phyloP scores from a whole-genome alignment of 2,113 vertebrate genomes.

The Nycticorax nycticorax region DNA sequence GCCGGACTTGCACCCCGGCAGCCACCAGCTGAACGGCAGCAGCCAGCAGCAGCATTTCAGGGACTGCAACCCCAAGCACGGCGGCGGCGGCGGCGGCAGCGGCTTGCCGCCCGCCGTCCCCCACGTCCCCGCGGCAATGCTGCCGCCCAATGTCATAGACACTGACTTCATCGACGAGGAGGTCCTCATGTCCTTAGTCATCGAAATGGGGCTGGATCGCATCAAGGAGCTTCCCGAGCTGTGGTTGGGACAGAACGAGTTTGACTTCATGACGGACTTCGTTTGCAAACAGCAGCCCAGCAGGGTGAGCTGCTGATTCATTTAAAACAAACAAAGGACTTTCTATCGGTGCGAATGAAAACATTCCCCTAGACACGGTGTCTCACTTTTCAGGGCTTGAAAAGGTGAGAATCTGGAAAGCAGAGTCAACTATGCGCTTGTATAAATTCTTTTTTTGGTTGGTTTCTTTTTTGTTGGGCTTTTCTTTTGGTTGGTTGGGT shows the following conservation, averaged over 20 bases:
- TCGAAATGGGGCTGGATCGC: slow-evolving; percentile 91
- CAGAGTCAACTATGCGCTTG: slow-evolving; percentile 83
- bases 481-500: not conserved
- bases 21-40: slow-evolving; percentile 83
- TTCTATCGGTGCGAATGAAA: slow-evolving; percentile 78
- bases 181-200: slow-evolving; percentile 89
- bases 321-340: slow-evolving; percentile 68
- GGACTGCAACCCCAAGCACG: slow-evolving; percentile 85
- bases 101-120: slow-evolving; percentile 76
- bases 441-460: slow-evolving; percentile 64
- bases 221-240: slow-evolving; percentile 91
- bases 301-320: slow-evolving; percentile 87
- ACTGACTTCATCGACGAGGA: slow-evolving; percentile 92
- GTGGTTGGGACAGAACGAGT: slow-evolving; percentile 91
- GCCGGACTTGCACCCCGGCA: slow-evolving; percentile 85
- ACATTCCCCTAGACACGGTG: slow-evolving; percentile 82
- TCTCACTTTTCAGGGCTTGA: slow-evolving; percentile 80
- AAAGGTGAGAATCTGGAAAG: slow-evolving; percentile 82
- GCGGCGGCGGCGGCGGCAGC: slow-evolving; percentile 48
- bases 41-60: slow-evolving; percentile 86
- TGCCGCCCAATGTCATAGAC: slow-evolving; percentile 92
- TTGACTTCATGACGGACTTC: slow-evolving; percentile 92
- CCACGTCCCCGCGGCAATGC: slow-evolving; percentile 84
- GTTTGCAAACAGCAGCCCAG: slow-evolving; percentile 91
- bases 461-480: too few species aligned